phyloP scores from a whole-genome alignment of 1,140 invertebrate genomes.

The Diploscapter pachys region DNA sequence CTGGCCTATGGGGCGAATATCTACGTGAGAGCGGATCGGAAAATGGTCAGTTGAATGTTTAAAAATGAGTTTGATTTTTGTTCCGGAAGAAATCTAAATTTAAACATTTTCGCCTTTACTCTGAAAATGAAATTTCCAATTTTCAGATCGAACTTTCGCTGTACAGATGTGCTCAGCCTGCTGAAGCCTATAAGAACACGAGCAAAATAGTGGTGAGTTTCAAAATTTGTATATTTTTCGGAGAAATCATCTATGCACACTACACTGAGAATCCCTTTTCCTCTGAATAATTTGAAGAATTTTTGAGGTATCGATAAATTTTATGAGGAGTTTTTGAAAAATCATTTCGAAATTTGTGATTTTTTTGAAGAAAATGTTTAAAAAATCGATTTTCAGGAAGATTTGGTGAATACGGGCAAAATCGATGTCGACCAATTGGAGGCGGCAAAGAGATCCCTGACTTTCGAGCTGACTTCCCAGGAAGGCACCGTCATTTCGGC shows the following conservation, averaged over 20 bases:
- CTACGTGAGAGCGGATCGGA: conserved; percentile 67
- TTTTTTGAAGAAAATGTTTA: background rate
- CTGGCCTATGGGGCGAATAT: conserved; percentile 77
- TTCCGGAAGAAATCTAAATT: background rate
- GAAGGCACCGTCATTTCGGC: conserved; percentile 75
- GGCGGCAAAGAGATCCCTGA: conserved; percentile 76
- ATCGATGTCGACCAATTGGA: conserved; percentile 75
- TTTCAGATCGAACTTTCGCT: conserved; percentile 58
- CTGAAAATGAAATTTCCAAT: background rate
- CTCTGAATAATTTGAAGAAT: too few species aligned
- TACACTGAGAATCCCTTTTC: too few species aligned
- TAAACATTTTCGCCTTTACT: conserved; percentile 48
- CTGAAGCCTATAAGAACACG: conserved; percentile 74
- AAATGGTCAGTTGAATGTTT: conserved; percentile 68
- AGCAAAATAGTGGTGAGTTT: conserved; percentile 71
- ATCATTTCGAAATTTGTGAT: too few species aligned
- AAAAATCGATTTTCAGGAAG: conserved; percentile 64
- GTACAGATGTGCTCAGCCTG: conserved; percentile 72
- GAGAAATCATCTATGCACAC: too few species aligned
- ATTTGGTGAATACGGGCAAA: conserved; percentile 66
- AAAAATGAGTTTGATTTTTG: background rate
- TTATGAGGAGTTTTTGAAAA: too few species aligned
- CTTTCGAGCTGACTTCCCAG: conserved; percentile 77
- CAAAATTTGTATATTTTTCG: background rate
- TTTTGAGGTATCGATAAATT: too few species aligned